These are phyloP conservation scores for Telmatherina bonti DNA, from an alignment of 2,797 vertebrate genomes.

Conservation along the genomic window DNA sequence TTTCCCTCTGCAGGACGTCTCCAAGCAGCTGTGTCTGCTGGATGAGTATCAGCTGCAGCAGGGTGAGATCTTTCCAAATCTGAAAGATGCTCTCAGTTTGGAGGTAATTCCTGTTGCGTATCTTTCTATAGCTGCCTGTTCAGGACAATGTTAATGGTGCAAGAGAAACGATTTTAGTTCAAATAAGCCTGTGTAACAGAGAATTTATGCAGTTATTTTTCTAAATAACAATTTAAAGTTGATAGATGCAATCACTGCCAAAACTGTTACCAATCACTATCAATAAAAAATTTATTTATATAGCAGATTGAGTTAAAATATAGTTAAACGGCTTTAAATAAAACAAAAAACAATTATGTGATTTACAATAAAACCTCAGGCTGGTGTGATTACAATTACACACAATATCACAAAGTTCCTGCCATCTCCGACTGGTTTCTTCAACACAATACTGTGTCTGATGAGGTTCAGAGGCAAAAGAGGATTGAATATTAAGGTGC, in stretches of 20 bases:
- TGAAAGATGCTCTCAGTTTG: constrained; percentile 46
- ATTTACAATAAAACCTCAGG: background rate
- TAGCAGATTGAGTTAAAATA: too few species aligned
- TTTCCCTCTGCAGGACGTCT: constrained; percentile 19
- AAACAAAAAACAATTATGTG: too few species aligned
- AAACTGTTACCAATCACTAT: background rate
- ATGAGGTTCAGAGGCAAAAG: too few species aligned
- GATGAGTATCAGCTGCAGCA: constrained; percentile 48
- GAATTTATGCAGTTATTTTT: background rate
- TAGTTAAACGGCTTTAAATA: too few species aligned
- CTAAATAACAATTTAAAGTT: background rate
- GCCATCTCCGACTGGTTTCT: too few species aligned
- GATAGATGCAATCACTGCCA: too few species aligned
- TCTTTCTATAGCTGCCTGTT: background rate
- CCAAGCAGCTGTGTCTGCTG: constrained; percentile 41
- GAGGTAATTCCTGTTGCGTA: constrained; percentile 62
- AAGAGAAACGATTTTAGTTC: background rate
- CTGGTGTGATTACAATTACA: background rate
- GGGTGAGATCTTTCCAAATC: constrained; percentile 35
- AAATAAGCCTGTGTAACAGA: background rate
- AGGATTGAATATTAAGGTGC: too few species aligned
- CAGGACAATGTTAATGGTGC: background rate
- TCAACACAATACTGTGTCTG: too few species aligned
- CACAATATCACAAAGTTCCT: background rate
- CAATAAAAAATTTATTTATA: too few species aligned